Percentiles rank a stretch among this genome's conserved stretches.
These are phyloP conservation scores for Drosophila fungiperda DNA, from an alignment of 2,888 invertebrate genomes.

Conservation along the genomic window DNA sequence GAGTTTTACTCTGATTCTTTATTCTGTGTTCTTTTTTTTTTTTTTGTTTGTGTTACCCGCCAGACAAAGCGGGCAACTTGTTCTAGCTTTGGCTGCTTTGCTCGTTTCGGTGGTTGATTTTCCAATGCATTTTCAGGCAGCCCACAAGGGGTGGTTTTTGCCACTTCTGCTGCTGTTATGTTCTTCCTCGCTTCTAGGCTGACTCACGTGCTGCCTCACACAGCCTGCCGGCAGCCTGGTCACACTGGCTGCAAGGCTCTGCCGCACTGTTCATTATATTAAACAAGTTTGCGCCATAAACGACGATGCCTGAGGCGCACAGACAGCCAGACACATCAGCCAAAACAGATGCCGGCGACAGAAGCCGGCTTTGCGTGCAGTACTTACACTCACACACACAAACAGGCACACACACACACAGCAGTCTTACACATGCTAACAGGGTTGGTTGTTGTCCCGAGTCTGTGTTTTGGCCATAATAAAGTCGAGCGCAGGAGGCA, in stretches of 20 bases:
- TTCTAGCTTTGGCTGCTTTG: conserved; percentile 14
- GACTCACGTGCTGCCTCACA: conserved; percentile 72
- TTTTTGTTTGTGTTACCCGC: conserved; percentile 8
- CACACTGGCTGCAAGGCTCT: conserved; percentile 49
- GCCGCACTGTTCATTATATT: conserved; percentile 76
- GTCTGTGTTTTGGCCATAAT: conserved; percentile 65
- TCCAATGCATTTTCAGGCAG: conserved; percentile 56
- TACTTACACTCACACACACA: conserved; percentile 13
- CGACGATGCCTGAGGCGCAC: conserved; percentile 67
- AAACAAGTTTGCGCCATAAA: conserved; percentile 79
- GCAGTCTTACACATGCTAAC: conserved; percentile 20
- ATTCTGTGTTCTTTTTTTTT: neutral
- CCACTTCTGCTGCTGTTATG: neutral
- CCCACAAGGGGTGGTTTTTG: conserved; percentile 64
- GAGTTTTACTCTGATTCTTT: conserved; percentile 35
- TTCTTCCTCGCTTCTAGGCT: conserved; percentile 38
- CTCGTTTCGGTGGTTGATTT: conserved; percentile 64
- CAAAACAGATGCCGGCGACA: conserved; percentile 37
- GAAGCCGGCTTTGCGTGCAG: conserved; percentile 59
- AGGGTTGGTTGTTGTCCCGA: conserved; percentile 61
- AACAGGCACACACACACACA: conserved; percentile 7
- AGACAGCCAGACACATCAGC: conserved; percentile 28
- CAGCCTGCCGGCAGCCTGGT: conserved; percentile 25
- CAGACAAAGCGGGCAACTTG: conserved; percentile 5
- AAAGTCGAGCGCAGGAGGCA: conserved; percentile 64